Base-by-base conservation (phyloP, 2,888 invertebrate genomes). In the Nysson spinosus region DNA sequence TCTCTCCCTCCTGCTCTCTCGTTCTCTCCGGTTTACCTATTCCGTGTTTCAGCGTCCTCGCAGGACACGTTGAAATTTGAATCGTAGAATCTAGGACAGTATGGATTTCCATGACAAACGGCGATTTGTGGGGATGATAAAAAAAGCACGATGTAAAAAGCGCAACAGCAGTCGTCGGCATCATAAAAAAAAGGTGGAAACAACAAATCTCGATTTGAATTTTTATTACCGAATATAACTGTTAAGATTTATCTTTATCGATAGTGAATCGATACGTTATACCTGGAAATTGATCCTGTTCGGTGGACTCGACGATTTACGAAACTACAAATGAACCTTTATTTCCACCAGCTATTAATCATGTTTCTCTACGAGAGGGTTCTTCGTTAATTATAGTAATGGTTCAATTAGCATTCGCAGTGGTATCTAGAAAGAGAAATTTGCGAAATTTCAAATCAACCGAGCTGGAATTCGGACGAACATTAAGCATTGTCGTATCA, bases 401-500 rank as follows among this genome's bases (percentile, higher is more conserved):
- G 50, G 37, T 32, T 28, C 56, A 66, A 75, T 75, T 75, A 72
- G 68, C 75, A 72, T 75, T 39, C 34, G 32, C 14, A 28, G 32
- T n/a, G 22, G 20, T 12, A 24, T 17, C 12, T 12, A 24, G 12
- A 43, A 34, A 19, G 30, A 6, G 34, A 6, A 12, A 40, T 34
- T 19, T 19, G 49, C 37, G 62, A 77, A 77, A 70, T 66, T 74
- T 50, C 42, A 58, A 51, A 66, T 75, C 62, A 70, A 37, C 50
- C 46, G 57, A 26, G 30, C 54, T n/a, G 65, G 54, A 58, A 77
- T 75, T 77, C 65, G 72, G 70, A 77, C 69, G 77, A 58, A 64
- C 72, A 68, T 75, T 77, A 77, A 75, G 71, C 75, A 72, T 50
- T 64, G 74, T 63, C 71, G 75, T 70, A 71, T 77, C 77, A 75